These are phyloP conservation scores for Coracias cyanogaster DNA, from an alignment of 2,797 vertebrate species.

Conservation along the genomic window DNA sequence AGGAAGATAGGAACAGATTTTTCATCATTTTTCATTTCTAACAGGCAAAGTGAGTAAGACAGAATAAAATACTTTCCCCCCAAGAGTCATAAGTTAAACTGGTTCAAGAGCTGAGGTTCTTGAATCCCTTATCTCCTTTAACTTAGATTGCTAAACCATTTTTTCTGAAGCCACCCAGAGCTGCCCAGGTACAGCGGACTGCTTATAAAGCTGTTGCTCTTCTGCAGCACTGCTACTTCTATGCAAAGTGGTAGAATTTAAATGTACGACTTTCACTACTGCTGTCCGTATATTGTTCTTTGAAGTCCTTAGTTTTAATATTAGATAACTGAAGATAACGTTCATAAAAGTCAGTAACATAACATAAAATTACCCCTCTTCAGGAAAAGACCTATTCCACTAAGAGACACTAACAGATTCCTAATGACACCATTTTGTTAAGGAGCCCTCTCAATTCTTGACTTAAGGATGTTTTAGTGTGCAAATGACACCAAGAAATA, in stretches of 20 bases:
- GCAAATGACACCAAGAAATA: background rate
- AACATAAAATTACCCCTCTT: background rate
- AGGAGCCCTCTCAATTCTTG: background rate
- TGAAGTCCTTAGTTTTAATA: background rate
- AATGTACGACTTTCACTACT: background rate
- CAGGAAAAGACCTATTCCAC: background rate
- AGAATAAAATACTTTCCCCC: background rate
- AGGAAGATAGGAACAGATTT: background rate
- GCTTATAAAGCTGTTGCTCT: background rate
- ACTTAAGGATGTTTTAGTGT: background rate
- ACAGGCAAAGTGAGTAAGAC: background rate
- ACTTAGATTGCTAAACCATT: background rate
- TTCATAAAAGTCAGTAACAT: background rate
- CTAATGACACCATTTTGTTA: background rate
- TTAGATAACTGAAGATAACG: background rate
- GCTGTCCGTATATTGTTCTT: background rate
- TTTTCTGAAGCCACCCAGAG: background rate
- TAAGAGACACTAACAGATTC: background rate
- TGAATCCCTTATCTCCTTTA: background rate
- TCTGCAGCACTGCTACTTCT: background rate
- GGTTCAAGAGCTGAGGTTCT: background rate
- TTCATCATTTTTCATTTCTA: background rate
- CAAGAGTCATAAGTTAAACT: background rate
- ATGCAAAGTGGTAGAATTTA: background rate
- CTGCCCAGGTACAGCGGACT: background rate